phyloP scores from a whole-genome alignment of 2,888 invertebrate genomes.

The Rosalia funebris region DNA sequence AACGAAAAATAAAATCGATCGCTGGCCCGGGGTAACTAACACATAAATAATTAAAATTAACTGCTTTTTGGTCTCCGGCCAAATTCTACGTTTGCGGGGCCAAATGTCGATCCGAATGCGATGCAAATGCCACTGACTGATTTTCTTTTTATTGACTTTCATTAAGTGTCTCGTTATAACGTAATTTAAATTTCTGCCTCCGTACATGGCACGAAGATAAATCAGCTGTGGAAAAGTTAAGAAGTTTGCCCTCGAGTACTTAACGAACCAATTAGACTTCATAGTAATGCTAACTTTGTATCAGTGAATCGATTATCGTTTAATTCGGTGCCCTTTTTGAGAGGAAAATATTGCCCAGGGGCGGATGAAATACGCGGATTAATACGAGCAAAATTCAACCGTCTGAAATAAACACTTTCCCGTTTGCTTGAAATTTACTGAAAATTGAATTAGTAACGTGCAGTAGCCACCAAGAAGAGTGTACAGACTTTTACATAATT shows the following conservation, averaged over 20 bases:
- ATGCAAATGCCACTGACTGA: conserved; percentile 19
- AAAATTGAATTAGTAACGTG: too few relatives aligned
- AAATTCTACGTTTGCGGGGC: conserved; percentile 19
- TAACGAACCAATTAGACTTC: neutral
- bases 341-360: too few relatives aligned
- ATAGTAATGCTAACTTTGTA: neutral
- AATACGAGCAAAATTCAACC: too few relatives aligned
- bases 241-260: neutral
- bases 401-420: too few relatives aligned
- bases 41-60: conserved; percentile 50
- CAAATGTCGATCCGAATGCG: conserved; percentile 25
- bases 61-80: conserved; percentile 41
- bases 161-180: conserved; percentile 13
- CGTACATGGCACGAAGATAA: neutral
- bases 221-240: neutral
- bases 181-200: conserved; percentile 5
- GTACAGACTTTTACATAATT: too few relatives aligned
- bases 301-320: neutral
- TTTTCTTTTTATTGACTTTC: conserved; percentile 13
- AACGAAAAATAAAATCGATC: conserved; percentile 27
- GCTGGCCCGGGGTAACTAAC: conserved; percentile 39
- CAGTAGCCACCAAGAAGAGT: too few relatives aligned
- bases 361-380: too few relatives aligned
- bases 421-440: too few relatives aligned
- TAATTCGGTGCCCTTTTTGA: too few relatives aligned